Evolutionary conservation across 1,140 invertebrate genomes (phyloP).

Genomic region (Cyclargus thomasi): DNA sequence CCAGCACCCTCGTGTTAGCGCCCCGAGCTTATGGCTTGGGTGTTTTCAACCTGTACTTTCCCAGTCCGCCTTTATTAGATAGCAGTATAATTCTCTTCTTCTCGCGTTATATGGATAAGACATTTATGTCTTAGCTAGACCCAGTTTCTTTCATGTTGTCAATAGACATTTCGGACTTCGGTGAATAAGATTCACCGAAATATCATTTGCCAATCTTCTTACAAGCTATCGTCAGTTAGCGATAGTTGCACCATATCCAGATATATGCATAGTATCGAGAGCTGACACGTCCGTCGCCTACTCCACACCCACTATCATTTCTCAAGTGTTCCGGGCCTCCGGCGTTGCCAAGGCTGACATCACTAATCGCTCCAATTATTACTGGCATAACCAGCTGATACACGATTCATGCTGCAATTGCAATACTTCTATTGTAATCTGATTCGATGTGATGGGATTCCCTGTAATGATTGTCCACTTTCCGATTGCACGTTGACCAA

Average conservation of each 20-base stretch:
- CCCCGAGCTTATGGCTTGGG: not conserved
- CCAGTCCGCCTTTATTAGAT: not conserved
- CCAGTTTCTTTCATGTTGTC: too few relatives aligned
- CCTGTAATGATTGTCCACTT: too few relatives aligned
- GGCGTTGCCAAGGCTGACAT: slow-evolving; percentile 4
- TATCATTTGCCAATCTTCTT: too few relatives aligned
- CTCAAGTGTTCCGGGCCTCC: not conserved
- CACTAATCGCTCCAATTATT: not conserved
- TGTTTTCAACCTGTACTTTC: not conserved
- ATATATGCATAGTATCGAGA: not conserved
- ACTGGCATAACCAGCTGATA: not conserved
- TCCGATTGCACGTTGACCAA: too few relatives aligned
- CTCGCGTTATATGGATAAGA: too few relatives aligned
- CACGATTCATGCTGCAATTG: not conserved
- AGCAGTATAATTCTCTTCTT: not conserved
- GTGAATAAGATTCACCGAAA: too few relatives aligned
- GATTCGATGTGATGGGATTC: too few relatives aligned
- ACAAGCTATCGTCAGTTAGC: too few relatives aligned
- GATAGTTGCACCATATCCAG: too few relatives aligned
- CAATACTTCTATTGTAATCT: not conserved
- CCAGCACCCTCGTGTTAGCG: not conserved
- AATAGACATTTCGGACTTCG: too few relatives aligned
- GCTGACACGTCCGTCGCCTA: not conserved
- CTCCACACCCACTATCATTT: not conserved
- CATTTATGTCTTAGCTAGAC: too few relatives aligned